Conservation (phyloP, 2,113 vertebrate genomes). For the Sphaerodactylus townsendi region DNA sequence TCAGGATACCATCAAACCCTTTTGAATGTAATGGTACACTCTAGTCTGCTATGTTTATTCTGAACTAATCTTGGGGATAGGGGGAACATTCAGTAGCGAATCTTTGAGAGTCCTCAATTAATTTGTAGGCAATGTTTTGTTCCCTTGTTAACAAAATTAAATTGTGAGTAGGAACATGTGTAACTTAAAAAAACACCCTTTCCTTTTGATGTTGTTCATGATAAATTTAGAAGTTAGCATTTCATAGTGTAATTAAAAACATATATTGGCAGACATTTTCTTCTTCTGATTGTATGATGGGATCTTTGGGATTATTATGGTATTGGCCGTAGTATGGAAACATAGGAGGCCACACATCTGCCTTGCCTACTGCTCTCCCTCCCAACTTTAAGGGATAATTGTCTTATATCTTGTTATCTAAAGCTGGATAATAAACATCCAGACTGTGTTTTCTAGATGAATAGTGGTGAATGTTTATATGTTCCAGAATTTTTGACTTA, state of each 20-base stretch:
- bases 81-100: background rate
- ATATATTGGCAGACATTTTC: background rate
- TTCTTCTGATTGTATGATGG: background rate
- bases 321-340: background rate
- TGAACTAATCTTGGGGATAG: background rate
- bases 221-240: background rate
- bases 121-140: background rate
- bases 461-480: too few species aligned
- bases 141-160: slow-evolving; percentile 12
- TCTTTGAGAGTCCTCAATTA: background rate
- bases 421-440: background rate
- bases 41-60: background rate
- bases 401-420: background rate
- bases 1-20: background rate
- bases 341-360: background rate
- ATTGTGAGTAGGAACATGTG: background rate
- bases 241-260: background rate
- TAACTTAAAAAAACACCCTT: background rate
- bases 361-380: background rate
- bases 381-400: background rate
- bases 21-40: background rate
- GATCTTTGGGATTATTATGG: background rate
- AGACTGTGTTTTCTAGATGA: background rate
- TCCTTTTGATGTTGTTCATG: too few species aligned
- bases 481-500: too few species aligned